Base-by-base conservation (phyloP, 2,797 vertebrate genomes). In the Syngnathus rostellatus region DNA sequence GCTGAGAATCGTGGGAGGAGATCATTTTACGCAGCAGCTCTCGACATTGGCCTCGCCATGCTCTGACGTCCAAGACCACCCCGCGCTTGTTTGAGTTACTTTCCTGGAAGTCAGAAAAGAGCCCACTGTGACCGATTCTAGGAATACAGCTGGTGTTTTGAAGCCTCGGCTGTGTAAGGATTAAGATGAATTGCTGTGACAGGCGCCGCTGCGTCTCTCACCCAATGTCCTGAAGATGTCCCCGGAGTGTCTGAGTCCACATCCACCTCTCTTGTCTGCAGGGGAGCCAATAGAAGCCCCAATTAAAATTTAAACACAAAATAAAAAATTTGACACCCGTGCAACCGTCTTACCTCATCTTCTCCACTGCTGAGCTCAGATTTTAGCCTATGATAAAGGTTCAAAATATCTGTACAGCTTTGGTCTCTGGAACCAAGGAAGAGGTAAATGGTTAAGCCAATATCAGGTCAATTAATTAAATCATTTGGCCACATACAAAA, bases 241-340 rank as follows among this genome's bases (percentile, higher is more conserved):
- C 97, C 95, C 9, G 97, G 97, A 69, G 91, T 94, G 4, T 99
- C 96, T 0, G 96, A 98, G 88, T 99, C 97, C 50, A 97, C 85
- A 6, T 98, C 94, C 40, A 94, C 85, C 68, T 92, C 94, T 70
- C 86, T 25, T 4, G 17, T 89, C 93, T 96, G 84, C 79, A 84
- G 76, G 71, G 16, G 70, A 5, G 67, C 10, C 14, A 0, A 73
- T 66, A 70, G 1, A 39, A 39, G 38, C 55, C 48, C 8, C 39
- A 19, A 61, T 53, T 3, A 61, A 45, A 2, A 19, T 37, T 7
- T 31, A 64, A 59, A 50, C 1, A 62, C 4, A 14, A 21, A 21
- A 8, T 10, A 43, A 39, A n/a, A 5, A 31, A 37, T 5, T n/a
- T 53, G 12, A 45, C 12, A 17, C 25, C 25, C 2, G 38, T 5